Percentiles rank a stretch among this genome's conserved stretches.
Conservation (phyloP, 2,113 vertebrate species). For the Perccottus glenii region DNA sequence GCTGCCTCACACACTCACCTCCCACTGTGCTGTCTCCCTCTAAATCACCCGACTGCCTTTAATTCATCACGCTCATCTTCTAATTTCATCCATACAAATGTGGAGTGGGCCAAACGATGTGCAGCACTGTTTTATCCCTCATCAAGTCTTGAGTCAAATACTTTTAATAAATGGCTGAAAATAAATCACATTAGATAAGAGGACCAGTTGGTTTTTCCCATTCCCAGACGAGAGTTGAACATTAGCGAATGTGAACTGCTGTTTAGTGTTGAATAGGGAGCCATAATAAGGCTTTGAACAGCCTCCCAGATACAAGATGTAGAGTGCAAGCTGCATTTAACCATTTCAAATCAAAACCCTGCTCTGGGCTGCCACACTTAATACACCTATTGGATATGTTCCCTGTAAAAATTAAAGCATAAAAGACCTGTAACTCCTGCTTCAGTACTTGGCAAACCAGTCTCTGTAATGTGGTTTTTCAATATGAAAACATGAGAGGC, state of each 20-base stretch:
- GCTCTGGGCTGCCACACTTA: slow-evolving; percentile 33
- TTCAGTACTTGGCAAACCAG: slow-evolving; percentile 41
- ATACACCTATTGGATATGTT: slow-evolving; percentile 39
- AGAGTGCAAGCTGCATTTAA: slow-evolving; percentile 39
- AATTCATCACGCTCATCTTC: slow-evolving; percentile 49
- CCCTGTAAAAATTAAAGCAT: slow-evolving; percentile 53
- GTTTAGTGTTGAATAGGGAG: slow-evolving; percentile 26
- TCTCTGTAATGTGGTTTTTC: slow-evolving; percentile 67
- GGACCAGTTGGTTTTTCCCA: slow-evolving; percentile 26
- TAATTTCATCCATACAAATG: slow-evolving; percentile 47
- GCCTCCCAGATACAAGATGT: slow-evolving; percentile 44
- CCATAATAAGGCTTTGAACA: slow-evolving; percentile 52
- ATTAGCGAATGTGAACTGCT: slow-evolving; percentile 25
- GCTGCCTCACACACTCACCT: slow-evolving; percentile 28
- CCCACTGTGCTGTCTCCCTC: slow-evolving; percentile 46
- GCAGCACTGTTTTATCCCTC: slow-evolving; percentile 48
- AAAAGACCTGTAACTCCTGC: slow-evolving; percentile 54
- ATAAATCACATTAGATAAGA: slow-evolving; percentile 61
- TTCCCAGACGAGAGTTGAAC: slow-evolving; percentile 27
- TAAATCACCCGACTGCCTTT: slow-evolving; percentile 45
- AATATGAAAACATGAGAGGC: slow-evolving; percentile 57
- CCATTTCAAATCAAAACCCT: slow-evolving; percentile 47
- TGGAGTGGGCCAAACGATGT: slow-evolving; percentile 33
- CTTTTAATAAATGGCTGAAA: slow-evolving; percentile 54
- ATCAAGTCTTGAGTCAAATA: slow-evolving; percentile 58